Conservation (phyloP, 2,888 invertebrate genomes). For the Heteromyza rotundicornis region DNA sequence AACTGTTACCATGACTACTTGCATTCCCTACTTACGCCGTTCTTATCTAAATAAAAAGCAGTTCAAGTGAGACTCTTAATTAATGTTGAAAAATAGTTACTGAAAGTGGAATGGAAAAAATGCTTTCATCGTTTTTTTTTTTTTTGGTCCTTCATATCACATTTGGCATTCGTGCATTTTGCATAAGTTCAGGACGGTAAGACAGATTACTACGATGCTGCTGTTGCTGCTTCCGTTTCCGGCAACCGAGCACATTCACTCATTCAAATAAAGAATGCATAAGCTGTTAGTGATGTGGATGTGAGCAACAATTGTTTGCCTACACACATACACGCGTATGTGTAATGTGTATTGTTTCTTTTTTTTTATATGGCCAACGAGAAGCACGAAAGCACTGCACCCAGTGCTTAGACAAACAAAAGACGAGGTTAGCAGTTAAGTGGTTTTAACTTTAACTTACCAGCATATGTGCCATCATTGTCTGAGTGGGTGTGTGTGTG, state of each 20-base stretch:
- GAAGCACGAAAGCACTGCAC: not conserved
- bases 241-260: not conserved
- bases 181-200: no score
- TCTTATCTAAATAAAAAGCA: no score
- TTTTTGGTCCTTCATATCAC: no score
- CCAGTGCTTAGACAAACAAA: constrained; percentile 12
- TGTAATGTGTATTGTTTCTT: no score
- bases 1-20: no score
- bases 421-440: constrained; percentile 20
- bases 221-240: not conserved
- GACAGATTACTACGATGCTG: not conserved
- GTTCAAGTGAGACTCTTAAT: no score
- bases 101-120: no score
- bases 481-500: not conserved
- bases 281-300: not conserved
- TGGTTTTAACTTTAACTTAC: constrained; percentile 11
- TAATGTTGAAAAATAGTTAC: no score
- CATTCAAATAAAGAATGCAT: not conserved
- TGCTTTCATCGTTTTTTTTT: no score
- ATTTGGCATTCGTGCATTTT: no score
- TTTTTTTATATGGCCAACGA: no score
- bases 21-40: no score
- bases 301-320: not conserved
- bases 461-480: not conserved
- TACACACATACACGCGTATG: not conserved